Base-by-base conservation (phyloP, 2,113 vertebrate genomes). In the Glaucomys volans region DNA sequence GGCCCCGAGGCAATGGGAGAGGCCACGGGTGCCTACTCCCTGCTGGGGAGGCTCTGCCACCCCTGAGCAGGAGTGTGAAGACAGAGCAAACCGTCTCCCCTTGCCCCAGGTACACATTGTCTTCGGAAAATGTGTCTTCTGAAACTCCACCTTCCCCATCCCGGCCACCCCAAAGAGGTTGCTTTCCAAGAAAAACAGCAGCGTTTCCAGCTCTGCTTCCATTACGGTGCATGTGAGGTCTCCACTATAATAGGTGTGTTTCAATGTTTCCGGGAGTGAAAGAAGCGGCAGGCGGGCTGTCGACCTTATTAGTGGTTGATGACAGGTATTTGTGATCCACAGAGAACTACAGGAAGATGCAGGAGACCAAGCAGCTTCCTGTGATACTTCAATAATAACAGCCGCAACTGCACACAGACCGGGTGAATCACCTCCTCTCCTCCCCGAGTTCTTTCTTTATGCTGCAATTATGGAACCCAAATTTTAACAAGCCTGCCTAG, bases 161-260 rank as follows among this genome's bases (percentile, higher is more conserved):
- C 3, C 62, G 62, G 37, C 59, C 77, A 91, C 79, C 37, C 66
- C 86, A 80, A 47, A 0, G 66, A 95, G 47, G 32, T 28, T 30
- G 81, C 37, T 94, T 85, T 88, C 95, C 85, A 97, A 97, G 95
- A 79, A 92, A 92, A 98, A 95, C 35, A 75, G 28, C 66, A 12
- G 2, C 0, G 0, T 20, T 26, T 74, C 62, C 85, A 91, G 67
- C n/a, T 85, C 81, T 24, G 74, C 91, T 52, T 93, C 94, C 57
- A 18, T 79, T 85, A 40, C 77, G 82, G 95, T 64, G 75, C 86
- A 13, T 32, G 37, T 22, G 44, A 77, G 57, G 67, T 57, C 90
- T 87, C 74, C 20, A n/a, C 32, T 90, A 91, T 82, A 35, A 83
- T 24, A 83, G 42, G 40, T 42, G 37, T 83, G 35, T 80, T 95